Percentiles rank a stretch among this genome's conserved stretches.
phyloP scores from a whole-genome alignment of 2,888 invertebrate genomes.

The Nowickia ferox region DNA sequence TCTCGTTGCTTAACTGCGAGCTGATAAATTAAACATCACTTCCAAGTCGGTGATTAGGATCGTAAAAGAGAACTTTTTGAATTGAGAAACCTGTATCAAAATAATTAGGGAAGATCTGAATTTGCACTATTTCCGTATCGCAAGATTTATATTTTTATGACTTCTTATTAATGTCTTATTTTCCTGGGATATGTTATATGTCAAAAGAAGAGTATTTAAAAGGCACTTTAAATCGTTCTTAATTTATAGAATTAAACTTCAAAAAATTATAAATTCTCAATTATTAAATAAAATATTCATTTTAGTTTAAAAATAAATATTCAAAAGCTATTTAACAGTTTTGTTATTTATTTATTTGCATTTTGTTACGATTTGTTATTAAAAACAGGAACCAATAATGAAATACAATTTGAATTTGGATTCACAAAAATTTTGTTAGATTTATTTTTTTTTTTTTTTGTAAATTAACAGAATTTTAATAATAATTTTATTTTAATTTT shows the following conservation, averaged over 20 bases:
- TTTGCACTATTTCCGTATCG: too few species aligned
- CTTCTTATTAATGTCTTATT: too few species aligned
- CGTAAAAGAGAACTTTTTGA: too few species aligned
- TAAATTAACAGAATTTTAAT: not conserved
- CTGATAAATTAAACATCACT: too few species aligned
- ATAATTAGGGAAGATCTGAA: too few species aligned
- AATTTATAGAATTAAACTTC: not conserved
- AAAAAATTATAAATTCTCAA: not conserved
- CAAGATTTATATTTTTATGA: too few species aligned
- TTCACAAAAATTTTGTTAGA: not conserved
- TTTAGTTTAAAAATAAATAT: not conserved
- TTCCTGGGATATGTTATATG: too few species aligned
- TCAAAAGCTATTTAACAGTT: not conserved
- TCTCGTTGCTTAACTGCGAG: too few species aligned
- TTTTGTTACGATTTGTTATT: not conserved
- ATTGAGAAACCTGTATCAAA: too few species aligned
- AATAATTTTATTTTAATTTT: not conserved
- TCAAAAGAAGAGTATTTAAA: too few species aligned
- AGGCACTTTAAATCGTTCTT: too few species aligned
- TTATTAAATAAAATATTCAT: constrained; percentile 18
- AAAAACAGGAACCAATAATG: not conserved
- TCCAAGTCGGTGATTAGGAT: too few species aligned
- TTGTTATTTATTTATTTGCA: not conserved
- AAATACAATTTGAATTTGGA: not conserved
- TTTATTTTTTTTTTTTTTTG: not conserved